These are phyloP conservation scores for Darevskia mixta DNA, from an alignment of 2,797 vertebrate genomes.

Conservation along the genomic window DNA sequence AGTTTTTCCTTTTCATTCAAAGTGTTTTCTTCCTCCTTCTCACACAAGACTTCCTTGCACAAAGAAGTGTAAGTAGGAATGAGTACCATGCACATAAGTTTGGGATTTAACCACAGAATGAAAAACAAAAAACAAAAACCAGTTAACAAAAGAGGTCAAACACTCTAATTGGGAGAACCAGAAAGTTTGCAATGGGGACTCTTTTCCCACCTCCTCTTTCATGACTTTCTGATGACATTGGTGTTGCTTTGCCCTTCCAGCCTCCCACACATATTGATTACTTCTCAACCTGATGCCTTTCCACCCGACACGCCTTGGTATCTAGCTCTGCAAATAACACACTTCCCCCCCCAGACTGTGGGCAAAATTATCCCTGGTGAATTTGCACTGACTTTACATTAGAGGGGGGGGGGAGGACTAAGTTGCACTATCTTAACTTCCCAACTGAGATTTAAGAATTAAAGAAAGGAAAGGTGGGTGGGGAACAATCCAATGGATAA, in stretches of 20 bases:
- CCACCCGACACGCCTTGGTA: neutral
- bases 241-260: neutral
- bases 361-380: slow-evolving; percentile 1
- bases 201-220: neutral
- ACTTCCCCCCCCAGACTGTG: neutral
- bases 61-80: neutral
- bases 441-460: neutral
- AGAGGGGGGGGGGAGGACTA: neutral
- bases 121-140: neutral
- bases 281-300: slow-evolving; percentile 26
- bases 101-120: neutral
- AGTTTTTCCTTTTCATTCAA: neutral
- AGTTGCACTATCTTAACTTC: neutral
- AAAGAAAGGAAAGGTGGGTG: neutral
- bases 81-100: neutral
- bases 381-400: neutral
- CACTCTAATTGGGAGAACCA: neutral
- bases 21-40: neutral
- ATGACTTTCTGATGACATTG: slow-evolving; percentile 36
- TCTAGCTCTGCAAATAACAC: slow-evolving; percentile 1
- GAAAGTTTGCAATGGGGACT: neutral
- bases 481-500: neutral
- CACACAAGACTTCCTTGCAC: neutral
- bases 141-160: neutral
- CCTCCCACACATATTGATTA: slow-evolving; percentile 35